Evolutionary conservation across 2,113 vertebrate species (phyloP), one percentile per base, ranked within the genome.

Genomic region (Tapirus terrestris): DNA sequence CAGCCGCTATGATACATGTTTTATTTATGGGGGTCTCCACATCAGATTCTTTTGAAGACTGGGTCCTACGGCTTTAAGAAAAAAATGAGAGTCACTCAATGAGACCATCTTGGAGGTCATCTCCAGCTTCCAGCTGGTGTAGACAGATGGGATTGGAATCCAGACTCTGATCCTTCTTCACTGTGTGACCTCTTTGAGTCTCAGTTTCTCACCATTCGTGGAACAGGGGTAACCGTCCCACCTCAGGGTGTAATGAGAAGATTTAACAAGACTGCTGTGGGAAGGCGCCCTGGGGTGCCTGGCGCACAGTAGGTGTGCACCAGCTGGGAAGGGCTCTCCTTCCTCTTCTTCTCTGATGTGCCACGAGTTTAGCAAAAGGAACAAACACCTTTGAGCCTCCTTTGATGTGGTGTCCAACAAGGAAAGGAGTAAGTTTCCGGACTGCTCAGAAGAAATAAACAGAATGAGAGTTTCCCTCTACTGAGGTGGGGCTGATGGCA

Each of bases 1-100:
- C 0, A 0, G 56, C 45, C 1, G 0, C 70, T 14, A 16, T 1
- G 9, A 33, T 5, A 2, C 5, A 0, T 1, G 16, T 31, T 75
- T 29, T 36, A 14, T 58, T 29, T 20, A 2, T 1, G 5, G 14
- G 43, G 11, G 51, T 17, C 65, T 79, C 73, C 36, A 23, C 0
- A 0, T 45, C 20, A 79, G 45, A 21, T 53, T 51, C 61, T 68
- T 67, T 23, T 3, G 18, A 82, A 53, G 33, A 36, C 20, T 1
- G 0, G 4, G 56, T 61, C 51, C 39, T 31, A 8, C 0, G 20
- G 3, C 48, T 83, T 93, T 61, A 60, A 61, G 36, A 9, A 7
- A 58, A 39, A 79, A 48, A 31, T 9, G 9, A 48, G 36, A 51
- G 10, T n/a, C 21, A 2, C 16, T 25, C 20, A 14, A 11, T 0